phyloP scores from a whole-genome alignment of 2,888 invertebrate genomes.

The Nymphalis c-album region DNA sequence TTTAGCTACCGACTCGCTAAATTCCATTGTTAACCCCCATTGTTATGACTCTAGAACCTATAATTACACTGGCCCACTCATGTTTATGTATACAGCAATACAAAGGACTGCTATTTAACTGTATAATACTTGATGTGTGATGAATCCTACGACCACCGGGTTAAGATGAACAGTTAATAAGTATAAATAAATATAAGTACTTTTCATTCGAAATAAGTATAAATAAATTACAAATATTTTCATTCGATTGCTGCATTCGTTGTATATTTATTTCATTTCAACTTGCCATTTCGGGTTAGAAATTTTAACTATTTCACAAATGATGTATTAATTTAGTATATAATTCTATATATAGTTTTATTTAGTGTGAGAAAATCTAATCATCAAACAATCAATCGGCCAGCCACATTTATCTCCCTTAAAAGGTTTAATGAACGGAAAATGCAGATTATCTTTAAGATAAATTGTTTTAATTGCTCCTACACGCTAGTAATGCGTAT shows the following conservation, averaged over 20 bases:
- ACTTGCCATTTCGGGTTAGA: too few species aligned
- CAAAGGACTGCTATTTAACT: background rate
- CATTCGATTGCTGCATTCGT: too few species aligned
- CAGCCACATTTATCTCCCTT: conserved; percentile 7
- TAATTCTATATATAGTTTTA: background rate
- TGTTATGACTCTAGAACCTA: conserved; percentile 2
- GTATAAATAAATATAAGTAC: too few species aligned
- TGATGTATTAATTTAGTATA: too few species aligned
- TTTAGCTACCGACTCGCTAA: background rate
- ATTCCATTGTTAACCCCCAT: background rate
- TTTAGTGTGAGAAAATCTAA: conserved; percentile 9
- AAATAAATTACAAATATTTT: too few species aligned
- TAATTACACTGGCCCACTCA: background rate
- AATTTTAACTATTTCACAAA: too few species aligned
- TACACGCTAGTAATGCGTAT: background rate
- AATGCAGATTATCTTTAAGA: conserved; percentile 11
- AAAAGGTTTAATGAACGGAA: conserved; percentile 11
- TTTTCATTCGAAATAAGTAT: too few species aligned
- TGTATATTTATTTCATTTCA: too few species aligned
- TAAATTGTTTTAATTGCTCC: conserved; percentile 13
- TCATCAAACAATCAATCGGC: background rate
- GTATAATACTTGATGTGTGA: too few species aligned
- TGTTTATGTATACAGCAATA: background rate
- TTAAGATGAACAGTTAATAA: too few species aligned
- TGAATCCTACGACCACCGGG: too few species aligned